phyloP scores from a whole-genome alignment of 2,113 vertebrate species.

The zebrafish (Danio rerio) region DNA sequence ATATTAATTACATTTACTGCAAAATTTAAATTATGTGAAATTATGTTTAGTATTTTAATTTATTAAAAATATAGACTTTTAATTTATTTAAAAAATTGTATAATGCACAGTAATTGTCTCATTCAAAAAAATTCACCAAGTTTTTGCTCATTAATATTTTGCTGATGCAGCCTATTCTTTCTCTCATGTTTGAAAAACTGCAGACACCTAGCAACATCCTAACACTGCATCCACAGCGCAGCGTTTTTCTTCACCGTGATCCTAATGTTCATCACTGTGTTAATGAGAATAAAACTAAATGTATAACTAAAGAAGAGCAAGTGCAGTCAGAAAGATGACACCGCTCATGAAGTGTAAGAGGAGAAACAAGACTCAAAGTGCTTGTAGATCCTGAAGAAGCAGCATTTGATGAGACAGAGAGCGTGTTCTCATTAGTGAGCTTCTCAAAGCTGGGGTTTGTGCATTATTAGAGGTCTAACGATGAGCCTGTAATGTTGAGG shows the following conservation, averaged over 20 bases:
- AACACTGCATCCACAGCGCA: not conserved
- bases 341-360: too few relatives aligned
- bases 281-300: slow-evolving; percentile 1
- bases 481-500: slow-evolving; percentile 23
- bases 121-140: not conserved
- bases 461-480: slow-evolving; percentile 9
- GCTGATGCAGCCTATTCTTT: not conserved
- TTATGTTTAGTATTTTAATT: too few relatives aligned
- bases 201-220: not conserved
- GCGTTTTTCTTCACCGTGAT: not conserved
- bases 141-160: not conserved
- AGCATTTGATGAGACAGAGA: slow-evolving; percentile 6
- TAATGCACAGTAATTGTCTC: not conserved
- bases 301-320: not conserved
- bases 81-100: not conserved
- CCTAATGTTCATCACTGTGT: not conserved
- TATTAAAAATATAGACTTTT: not conserved
- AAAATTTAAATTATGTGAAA: not conserved
- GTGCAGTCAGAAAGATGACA: not conserved
- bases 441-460: slow-evolving; percentile 1
- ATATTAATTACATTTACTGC: not conserved
- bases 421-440: slow-evolving; percentile 9
- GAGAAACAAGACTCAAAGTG: not conserved
- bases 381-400: not conserved
- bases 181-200: not conserved